A percentile compares a stretch with the other conserved stretches of the same genome.
These are phyloP conservation scores for Drosophila lacicola DNA, from an alignment of 2,888 invertebrate genomes.

Conservation along the genomic window DNA sequence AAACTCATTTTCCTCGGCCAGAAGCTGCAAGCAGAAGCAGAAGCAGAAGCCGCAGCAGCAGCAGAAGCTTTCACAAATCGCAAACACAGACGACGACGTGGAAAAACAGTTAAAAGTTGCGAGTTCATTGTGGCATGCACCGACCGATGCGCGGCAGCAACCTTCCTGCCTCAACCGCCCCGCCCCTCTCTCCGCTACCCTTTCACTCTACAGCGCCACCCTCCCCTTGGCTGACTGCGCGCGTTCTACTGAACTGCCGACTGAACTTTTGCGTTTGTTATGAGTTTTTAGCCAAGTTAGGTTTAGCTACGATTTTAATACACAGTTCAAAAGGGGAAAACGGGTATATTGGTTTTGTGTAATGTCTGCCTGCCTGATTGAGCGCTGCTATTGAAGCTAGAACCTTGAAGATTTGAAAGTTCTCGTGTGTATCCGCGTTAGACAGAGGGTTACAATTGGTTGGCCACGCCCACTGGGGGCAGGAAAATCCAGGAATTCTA, in stretches of 20 bases:
- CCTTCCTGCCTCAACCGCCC: slow-evolving; percentile 36
- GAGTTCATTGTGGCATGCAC: slow-evolving; percentile 80
- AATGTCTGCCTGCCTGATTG: neutral
- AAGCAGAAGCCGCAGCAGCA: slow-evolving; percentile 27
- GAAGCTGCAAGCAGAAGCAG: slow-evolving; percentile 3
- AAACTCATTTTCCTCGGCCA: slow-evolving; percentile 63
- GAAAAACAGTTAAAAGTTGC: slow-evolving; percentile 77
- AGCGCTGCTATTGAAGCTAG: neutral
- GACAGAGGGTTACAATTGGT: no score
- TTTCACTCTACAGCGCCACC: neutral
- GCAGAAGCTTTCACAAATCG: slow-evolving; percentile 80
- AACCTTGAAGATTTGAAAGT: no score
- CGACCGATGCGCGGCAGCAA: slow-evolving; percentile 43
- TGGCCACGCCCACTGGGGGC: no score
- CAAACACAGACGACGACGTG: slow-evolving; percentile 56
- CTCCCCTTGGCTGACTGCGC: slow-evolving; percentile 8
- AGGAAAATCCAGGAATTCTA: no score
- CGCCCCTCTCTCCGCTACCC: slow-evolving; percentile 8
- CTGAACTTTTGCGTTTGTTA: slow-evolving; percentile 73
- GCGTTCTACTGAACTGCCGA: slow-evolving; percentile 58
- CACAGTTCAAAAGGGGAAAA: neutral
- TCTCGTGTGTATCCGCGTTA: no score
- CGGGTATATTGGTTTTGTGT: neutral
- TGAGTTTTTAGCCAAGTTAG: slow-evolving; percentile 52
- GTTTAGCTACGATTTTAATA: slow-evolving; percentile 1